phyloP scores from a whole-genome alignment of 2,113 vertebrate species.

The Limanda limanda region DNA sequence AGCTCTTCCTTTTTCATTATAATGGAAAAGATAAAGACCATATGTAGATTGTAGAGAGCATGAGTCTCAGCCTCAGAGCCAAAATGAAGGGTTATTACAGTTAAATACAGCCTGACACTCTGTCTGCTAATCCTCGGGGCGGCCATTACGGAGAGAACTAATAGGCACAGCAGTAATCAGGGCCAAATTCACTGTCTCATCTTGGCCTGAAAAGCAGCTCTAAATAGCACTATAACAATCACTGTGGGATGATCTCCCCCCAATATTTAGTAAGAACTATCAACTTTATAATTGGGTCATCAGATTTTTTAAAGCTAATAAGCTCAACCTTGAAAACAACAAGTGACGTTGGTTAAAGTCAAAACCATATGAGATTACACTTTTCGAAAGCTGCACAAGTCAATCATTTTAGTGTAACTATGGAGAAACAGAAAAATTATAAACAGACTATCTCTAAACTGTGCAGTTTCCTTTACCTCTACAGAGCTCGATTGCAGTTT shows the following conservation, averaged over 20 bases:
- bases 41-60: conserved; percentile 37
- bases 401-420: too few relatives aligned
- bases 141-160: conserved; percentile 55
- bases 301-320: conserved; percentile 2
- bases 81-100: conserved; percentile 71
- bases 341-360: background rate
- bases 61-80: conserved; percentile 41
- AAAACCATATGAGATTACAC: background rate
- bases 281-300: background rate
- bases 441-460: too few relatives aligned
- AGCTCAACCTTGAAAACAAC: conserved; percentile 14
- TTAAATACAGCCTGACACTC: conserved; percentile 67
- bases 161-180: conserved; percentile 63
- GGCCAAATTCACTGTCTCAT: conserved; percentile 53
- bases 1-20: conserved; percentile 46
- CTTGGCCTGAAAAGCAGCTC: conserved; percentile 37
- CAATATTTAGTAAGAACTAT: conserved; percentile 12
- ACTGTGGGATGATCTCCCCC: conserved; percentile 4
- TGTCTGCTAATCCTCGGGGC: conserved; percentile 61
- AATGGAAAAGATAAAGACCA: conserved; percentile 57
- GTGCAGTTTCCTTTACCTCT: too few relatives aligned
- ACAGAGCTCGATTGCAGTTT: too few relatives aligned
- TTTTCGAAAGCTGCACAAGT: too few relatives aligned
- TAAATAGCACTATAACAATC: conserved; percentile 44
- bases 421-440: too few relatives aligned